Percentiles rank a stretch among this genome's conserved stretches.
Evolutionary conservation across 2,888 invertebrate genomes (phyloP).

Genomic region (Mesorhabditis belari): DNA sequence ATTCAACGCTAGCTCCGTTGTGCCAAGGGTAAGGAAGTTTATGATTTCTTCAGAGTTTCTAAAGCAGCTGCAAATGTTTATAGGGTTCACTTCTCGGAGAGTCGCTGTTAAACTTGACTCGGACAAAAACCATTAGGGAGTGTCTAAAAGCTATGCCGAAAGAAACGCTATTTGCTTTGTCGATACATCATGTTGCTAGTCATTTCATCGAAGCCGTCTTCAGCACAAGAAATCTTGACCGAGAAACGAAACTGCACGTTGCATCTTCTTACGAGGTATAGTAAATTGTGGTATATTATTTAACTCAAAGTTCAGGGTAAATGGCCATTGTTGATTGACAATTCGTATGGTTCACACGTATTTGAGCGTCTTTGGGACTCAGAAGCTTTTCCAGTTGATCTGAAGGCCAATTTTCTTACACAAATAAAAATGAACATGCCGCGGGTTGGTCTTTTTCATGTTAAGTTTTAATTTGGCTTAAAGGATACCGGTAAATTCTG

Average conservation of each 20-base stretch:
- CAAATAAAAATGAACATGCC: background rate
- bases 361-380: constrained; percentile 26
- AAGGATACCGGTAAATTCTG: background rate
- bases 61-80: too few species aligned
- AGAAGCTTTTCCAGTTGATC: background rate
- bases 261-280: background rate
- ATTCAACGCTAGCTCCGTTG: background rate
- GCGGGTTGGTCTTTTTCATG: background rate
- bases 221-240: background rate
- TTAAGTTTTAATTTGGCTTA: background rate
- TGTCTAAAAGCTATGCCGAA: constrained; percentile 11
- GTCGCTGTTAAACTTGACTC: constrained; percentile 16
- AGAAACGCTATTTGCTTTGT: background rate
- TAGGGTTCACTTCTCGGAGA: constrained; percentile 17
- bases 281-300: too few species aligned
- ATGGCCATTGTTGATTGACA: constrained; percentile 17
- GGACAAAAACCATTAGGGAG: constrained; percentile 17
- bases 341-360: constrained; percentile 19
- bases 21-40: too few species aligned
- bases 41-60: background rate
- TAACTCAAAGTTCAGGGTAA: too few species aligned
- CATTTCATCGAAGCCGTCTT: background rate
- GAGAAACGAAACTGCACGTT: background rate
- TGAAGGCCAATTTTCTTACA: background rate
- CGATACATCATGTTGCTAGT: background rate